Evolutionary conservation across 2,113 vertebrate genomes (phyloP).

Genomic region (Poeciliopsis retropinna): DNA sequence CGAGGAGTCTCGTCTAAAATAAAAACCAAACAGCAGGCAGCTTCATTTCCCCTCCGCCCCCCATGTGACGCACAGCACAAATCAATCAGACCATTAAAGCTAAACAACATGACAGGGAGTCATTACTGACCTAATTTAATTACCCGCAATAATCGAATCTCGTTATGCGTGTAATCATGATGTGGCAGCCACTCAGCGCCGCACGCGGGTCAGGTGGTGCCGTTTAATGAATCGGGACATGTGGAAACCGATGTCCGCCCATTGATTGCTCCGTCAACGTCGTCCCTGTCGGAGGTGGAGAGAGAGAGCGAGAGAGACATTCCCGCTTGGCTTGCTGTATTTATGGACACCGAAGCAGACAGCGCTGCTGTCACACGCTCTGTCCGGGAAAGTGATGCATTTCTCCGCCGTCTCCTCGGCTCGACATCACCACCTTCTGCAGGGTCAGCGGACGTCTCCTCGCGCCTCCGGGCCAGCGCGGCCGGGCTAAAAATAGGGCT

Average conservation of each 20-base stretch:
- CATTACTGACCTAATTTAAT: slow-evolving; percentile 33
- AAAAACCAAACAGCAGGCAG: background rate
- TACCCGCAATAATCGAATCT: slow-evolving; percentile 19
- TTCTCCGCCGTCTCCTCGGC: slow-evolving; percentile 45
- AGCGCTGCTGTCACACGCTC: slow-evolving; percentile 36
- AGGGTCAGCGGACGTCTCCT: slow-evolving; percentile 27
- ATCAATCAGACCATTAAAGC: slow-evolving; percentile 41
- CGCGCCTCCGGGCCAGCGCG: slow-evolving; percentile 16
- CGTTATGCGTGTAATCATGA: slow-evolving; percentile 32
- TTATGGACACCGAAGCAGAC: slow-evolving; percentile 39
- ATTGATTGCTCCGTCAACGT: slow-evolving; percentile 23
- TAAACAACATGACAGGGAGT: slow-evolving; percentile 15
- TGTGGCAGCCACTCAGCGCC: slow-evolving; percentile 9
- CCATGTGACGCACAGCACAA: background rate
- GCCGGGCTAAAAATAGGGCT: slow-evolving; percentile 6
- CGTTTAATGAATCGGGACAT: slow-evolving; percentile 28
- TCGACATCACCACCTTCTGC: slow-evolving; percentile 42
- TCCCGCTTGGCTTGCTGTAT: slow-evolving; percentile 54
- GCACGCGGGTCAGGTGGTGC: slow-evolving; percentile 40
- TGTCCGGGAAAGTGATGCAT: slow-evolving; percentile 31
- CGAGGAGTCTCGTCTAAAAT: too few relatives aligned
- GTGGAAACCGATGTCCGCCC: slow-evolving; percentile 36
- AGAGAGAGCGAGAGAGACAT: slow-evolving; percentile 3
- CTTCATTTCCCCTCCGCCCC: slow-evolving; percentile 1
- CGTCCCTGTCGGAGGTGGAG: background rate